A percentile compares a stretch with the other conserved stretches of the same genome.
phyloP scores from a whole-genome alignment of 2,888 invertebrate species.

The Cheilosia urbana region DNA sequence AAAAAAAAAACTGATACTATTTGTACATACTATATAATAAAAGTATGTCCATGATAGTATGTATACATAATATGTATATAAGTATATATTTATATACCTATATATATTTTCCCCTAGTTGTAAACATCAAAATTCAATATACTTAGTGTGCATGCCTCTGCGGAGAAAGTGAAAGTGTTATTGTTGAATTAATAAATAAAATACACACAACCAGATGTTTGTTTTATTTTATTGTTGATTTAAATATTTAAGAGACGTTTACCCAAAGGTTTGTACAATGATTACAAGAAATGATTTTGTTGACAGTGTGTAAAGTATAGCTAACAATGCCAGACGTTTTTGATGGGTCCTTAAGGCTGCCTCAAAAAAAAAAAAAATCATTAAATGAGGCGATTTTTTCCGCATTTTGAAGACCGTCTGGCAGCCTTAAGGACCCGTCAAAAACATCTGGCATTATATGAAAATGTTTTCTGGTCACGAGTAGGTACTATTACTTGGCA shows the following conservation, averaged over 20 bases:
- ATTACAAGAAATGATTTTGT: too few relatives aligned
- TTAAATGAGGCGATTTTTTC: too few relatives aligned
- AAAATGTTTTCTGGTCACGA: too few relatives aligned
- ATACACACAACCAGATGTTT: not conserved
- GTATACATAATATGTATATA: not conserved
- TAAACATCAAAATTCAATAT: slow-evolving; percentile 17
- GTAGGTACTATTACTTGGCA: too few relatives aligned
- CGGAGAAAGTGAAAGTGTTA: slow-evolving; percentile 25
- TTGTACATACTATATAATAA: slow-evolving; percentile 16
- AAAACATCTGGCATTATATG: too few relatives aligned
- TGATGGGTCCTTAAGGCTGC: too few relatives aligned
- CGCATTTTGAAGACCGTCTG: too few relatives aligned
- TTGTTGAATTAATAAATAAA: slow-evolving; percentile 52
- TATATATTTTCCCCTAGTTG: slow-evolving; percentile 26
- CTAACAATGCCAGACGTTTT: too few relatives aligned
- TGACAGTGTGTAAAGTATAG: too few relatives aligned
- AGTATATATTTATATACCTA: slow-evolving; percentile 27
- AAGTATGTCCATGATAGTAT: slow-evolving; percentile 7
- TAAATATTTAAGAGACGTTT: not conserved
- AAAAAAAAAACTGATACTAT: slow-evolving; percentile 2
- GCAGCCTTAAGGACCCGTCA: too few relatives aligned
- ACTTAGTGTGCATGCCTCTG: slow-evolving; percentile 37
- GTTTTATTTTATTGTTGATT: not conserved
- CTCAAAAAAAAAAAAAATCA: too few relatives aligned
- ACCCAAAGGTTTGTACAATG: not conserved